phyloP scores from a whole-genome alignment of 2,888 invertebrate genomes.

The Willowsia nigromaculata region DNA sequence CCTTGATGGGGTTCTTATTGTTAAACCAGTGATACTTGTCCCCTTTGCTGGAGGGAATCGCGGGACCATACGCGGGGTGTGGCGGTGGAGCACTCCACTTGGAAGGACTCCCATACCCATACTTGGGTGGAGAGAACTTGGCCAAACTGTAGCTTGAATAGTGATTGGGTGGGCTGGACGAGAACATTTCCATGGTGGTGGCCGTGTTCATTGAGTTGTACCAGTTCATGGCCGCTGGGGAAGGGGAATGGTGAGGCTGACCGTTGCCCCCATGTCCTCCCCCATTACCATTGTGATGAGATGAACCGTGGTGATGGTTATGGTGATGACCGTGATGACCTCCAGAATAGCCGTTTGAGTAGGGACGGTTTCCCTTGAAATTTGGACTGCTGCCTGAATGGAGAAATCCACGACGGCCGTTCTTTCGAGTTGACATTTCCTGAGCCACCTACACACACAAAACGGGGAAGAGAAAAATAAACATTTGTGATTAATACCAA shows the following conservation, averaged over 20 bases:
- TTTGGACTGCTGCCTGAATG: constrained; percentile 76
- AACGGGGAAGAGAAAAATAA: not conserved
- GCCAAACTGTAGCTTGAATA: constrained; percentile 75
- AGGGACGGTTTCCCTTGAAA: constrained; percentile 74
- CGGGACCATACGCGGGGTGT: constrained; percentile 71
- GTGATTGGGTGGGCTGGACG: constrained; percentile 76
- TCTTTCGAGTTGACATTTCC: constrained; percentile 76
- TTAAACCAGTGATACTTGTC: constrained; percentile 78
- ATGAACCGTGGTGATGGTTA: constrained; percentile 65
- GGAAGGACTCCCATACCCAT: constrained; percentile 75
- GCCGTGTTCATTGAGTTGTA: constrained; percentile 75
- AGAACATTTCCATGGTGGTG: constrained; percentile 73
- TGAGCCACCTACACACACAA: constrained; percentile 70
- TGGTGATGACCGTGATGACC: constrained; percentile 64
- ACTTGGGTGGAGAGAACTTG: constrained; percentile 77
- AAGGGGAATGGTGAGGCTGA: constrained; percentile 75
- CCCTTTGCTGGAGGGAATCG: constrained; percentile 74
- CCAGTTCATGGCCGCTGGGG: constrained; percentile 77
- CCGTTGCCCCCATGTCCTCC: constrained; percentile 61
- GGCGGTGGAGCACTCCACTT: constrained; percentile 76
- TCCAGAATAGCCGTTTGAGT: constrained; percentile 68
- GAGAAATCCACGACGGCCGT: constrained; percentile 76
- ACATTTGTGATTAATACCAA: too few species aligned
- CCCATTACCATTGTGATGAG: constrained; percentile 58
- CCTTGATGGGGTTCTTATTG: constrained; percentile 77